phyloP scores from a whole-genome alignment of 2,797 vertebrate species.

The Anguilla marmorata region DNA sequence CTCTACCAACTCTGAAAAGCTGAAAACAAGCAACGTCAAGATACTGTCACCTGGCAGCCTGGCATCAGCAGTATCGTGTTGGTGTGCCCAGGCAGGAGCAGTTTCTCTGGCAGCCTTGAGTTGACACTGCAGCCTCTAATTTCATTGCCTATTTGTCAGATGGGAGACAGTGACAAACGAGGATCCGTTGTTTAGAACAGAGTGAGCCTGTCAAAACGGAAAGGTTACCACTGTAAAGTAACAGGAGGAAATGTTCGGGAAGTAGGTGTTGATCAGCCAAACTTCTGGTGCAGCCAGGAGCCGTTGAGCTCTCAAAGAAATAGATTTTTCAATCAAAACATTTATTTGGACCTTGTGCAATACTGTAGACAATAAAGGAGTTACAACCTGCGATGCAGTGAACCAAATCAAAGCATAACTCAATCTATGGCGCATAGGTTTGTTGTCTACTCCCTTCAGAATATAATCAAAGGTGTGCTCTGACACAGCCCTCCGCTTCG shows the following conservation, averaged over 20 bases:
- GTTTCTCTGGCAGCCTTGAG: constrained; percentile 5
- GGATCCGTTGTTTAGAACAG: not conserved
- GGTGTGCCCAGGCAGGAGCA: not conserved
- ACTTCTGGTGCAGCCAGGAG: constrained; percentile 12
- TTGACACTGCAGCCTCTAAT: not conserved
- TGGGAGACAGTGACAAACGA: not conserved
- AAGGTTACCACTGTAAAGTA: not conserved
- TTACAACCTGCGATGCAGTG: not conserved
- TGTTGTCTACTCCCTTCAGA: not conserved
- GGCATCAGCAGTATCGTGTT: not conserved
- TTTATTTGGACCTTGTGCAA: constrained; percentile 15
- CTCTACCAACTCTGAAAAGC: not conserved
- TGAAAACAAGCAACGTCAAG: not conserved
- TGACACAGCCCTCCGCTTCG: not conserved
- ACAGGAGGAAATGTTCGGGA: not conserved
- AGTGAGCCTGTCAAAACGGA: not conserved
- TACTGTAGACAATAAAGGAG: constrained; percentile 9
- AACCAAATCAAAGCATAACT: constrained; percentile 22
- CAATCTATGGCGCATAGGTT: not conserved
- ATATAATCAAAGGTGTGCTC: constrained; percentile 12
- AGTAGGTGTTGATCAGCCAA: not conserved
- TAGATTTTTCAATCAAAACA: constrained; percentile 8
- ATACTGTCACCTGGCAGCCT: not conserved
- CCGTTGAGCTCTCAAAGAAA: constrained; percentile 13
- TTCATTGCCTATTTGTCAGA: constrained; percentile 10